Evolutionary conservation across 2,113 vertebrate genomes (phyloP), one percentile per base, ranked within the genome.

Genomic region (Calyptommatus sinebrachiatus): DNA sequence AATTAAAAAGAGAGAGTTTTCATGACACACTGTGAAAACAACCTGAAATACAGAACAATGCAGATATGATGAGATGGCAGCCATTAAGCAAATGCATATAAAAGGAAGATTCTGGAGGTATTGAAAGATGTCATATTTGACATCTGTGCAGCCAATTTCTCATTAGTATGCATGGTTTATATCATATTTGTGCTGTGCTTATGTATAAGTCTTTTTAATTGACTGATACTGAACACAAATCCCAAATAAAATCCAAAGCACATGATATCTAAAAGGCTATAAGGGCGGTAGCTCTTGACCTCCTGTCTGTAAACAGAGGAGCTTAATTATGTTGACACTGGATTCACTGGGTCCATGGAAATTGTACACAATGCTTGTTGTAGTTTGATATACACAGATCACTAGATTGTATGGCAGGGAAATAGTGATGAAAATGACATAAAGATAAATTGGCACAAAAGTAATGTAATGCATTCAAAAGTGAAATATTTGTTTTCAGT

Each of bases 121-220:
- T n/a, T 77, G n/a, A 73, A 84, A 90, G 70, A 5, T 0, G 18
- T 57, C 86, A 28, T 79, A 77, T 74, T 87, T 88, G 62, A 73
- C 62, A 81, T 70, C 67, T 86, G 77, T 71, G 84, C 45, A 3
- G 12, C 41, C 31, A 20, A 78, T 84, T 78, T 83, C 66, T 50
- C 28, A 88, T 86, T 84, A 61, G 11, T 79, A 88, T 81, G 9
- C 5, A 68, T 88, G 83, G 24, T 73, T 67, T 66, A 73, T 80
- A 57, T 77, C 74, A 74, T 16, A 83, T 69, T 66, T 79, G n/a
- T 83, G 72, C 66, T 31, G 88, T 85, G 76, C 76, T 82, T 85
- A 77, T 76, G 87, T 70, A 88, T 84, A 90, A 92, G 84, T 88
- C 86, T 88, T 88, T 46, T 80, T 89, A 88, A 82, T 31, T 75